Conservation (phyloP, 2,113 vertebrate species). For the Chrysochloris asiatica region DNA sequence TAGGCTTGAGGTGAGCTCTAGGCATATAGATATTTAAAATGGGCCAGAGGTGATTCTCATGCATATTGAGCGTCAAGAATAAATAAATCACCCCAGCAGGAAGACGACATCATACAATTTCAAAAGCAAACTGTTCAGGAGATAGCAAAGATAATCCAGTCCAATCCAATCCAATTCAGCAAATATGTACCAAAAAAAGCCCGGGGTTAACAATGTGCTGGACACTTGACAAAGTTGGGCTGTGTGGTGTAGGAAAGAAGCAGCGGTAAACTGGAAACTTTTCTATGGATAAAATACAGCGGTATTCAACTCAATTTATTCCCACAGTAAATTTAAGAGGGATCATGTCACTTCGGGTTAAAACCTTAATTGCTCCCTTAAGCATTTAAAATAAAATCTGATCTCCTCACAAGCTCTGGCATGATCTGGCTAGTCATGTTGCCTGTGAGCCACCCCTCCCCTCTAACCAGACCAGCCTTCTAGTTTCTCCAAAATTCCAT, state of each 20-base stretch:
- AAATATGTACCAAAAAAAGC: neutral
- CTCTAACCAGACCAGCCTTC: constrained; percentile 12
- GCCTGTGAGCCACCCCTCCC: constrained; percentile 56
- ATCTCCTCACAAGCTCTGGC: neutral
- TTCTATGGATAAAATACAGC: neutral
- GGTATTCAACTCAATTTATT: constrained; percentile 17
- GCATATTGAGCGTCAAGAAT: neutral
- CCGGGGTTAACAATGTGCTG: neutral
- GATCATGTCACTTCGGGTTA: neutral
- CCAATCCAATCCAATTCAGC: neutral
- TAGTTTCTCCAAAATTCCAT: constrained; percentile 2
- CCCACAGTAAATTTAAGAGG: constrained; percentile 1
- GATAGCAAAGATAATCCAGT: too few species aligned
- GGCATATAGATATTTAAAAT: neutral
- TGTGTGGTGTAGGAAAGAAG: neutral
- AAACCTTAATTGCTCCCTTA: constrained; percentile 17
- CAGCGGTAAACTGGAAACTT: neutral
- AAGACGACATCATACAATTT: neutral
- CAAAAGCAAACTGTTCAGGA: constrained; percentile 29
- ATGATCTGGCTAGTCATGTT: constrained; percentile 39
- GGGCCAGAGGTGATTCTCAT: constrained; percentile 6
- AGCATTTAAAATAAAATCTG: constrained; percentile 47
- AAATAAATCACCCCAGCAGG: neutral
- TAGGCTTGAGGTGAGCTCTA: neutral
- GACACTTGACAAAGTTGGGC: neutral